Conservation (phyloP, 2,113 vertebrate genomes). For the Garra rufa region DNA sequence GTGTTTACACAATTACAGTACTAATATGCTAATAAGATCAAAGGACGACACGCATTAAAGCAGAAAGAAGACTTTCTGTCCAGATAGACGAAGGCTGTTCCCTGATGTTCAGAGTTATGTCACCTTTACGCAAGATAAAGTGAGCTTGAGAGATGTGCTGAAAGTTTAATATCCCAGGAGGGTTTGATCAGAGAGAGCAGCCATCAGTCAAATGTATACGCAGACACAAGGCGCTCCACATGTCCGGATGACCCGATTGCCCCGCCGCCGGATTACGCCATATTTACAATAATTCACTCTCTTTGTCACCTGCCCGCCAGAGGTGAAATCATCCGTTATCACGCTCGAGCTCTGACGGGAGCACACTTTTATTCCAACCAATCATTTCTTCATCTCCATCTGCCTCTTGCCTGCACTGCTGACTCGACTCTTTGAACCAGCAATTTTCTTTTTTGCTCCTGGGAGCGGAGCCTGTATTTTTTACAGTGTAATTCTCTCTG, state of each 20-base stretch:
- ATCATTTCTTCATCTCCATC: slow-evolving; percentile 21
- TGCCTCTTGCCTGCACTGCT: slow-evolving; percentile 8
- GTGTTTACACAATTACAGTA: not conserved
- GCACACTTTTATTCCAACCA: slow-evolving; percentile 9
- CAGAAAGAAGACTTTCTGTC: not conserved
- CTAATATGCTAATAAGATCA: not conserved
- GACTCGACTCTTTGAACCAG: slow-evolving; percentile 29
- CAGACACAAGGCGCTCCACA: not conserved
- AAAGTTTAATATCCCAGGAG: slow-evolving; percentile 35
- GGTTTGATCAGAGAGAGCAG: not conserved
- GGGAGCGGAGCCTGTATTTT: slow-evolving; percentile 22
- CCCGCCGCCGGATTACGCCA: not conserved
- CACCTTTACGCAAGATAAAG: slow-evolving; percentile 28
- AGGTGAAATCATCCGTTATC: slow-evolving; percentile 32
- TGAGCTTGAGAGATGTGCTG: slow-evolving; percentile 2
- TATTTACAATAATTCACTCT: slow-evolving; percentile 29
- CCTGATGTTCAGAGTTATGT: slow-evolving; percentile 16
- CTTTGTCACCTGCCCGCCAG: slow-evolving; percentile 6
- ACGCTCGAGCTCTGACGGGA: not conserved
- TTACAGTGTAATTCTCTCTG: slow-evolving; percentile 31
- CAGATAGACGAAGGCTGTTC: not conserved
- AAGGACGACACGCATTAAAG: not conserved
- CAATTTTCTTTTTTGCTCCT: slow-evolving; percentile 35
- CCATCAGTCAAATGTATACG: slow-evolving; percentile 13
- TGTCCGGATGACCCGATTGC: not conserved